Evolutionary conservation across 2,797 vertebrate species (phyloP).

Genomic region (Podarcis lilfordi): DNA sequence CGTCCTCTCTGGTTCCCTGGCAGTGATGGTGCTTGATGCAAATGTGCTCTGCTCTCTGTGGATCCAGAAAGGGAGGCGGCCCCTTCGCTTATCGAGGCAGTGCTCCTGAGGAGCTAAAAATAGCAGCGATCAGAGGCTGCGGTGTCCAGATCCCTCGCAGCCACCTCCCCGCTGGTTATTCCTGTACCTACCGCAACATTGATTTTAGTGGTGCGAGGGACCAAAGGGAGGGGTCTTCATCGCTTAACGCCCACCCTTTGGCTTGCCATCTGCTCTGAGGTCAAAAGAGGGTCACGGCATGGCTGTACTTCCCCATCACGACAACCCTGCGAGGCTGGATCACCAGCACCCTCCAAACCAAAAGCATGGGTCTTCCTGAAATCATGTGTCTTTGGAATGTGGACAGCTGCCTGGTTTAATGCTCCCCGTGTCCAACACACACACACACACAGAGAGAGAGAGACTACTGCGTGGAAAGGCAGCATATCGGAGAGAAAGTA

Average conservation of each 20-base stretch:
- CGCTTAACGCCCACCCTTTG: not conserved
- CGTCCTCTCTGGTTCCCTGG: slow-evolving; percentile 31
- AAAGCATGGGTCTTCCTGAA: not conserved
- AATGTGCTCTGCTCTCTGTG: not conserved
- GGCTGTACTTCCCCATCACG: not conserved
- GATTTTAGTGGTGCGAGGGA: not conserved
- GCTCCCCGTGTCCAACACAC: not conserved
- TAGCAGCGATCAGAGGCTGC: slow-evolving; percentile 64
- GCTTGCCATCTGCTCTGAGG: not conserved
- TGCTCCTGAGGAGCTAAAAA: slow-evolving; percentile 69
- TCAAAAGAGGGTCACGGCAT: too few species aligned
- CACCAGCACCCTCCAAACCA: not conserved
- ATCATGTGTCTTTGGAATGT: not conserved
- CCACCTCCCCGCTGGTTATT: slow-evolving; percentile 61
- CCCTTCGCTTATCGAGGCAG: slow-evolving; percentile 59
- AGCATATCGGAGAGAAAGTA: not conserved
- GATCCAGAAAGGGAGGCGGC: slow-evolving; percentile 49
- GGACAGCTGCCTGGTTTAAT: not conserved
- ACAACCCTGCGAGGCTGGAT: not conserved
- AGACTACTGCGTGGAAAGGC: not conserved
- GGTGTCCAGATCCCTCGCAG: slow-evolving; percentile 70
- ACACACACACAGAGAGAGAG: too few species aligned
- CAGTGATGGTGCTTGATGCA: slow-evolving; percentile 45
- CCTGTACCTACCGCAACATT: slow-evolving; percentile 39
- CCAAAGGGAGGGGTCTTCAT: not conserved